phyloP scores from a whole-genome alignment of 1,140 invertebrate genomes.

The Bombus sylvicola region DNA sequence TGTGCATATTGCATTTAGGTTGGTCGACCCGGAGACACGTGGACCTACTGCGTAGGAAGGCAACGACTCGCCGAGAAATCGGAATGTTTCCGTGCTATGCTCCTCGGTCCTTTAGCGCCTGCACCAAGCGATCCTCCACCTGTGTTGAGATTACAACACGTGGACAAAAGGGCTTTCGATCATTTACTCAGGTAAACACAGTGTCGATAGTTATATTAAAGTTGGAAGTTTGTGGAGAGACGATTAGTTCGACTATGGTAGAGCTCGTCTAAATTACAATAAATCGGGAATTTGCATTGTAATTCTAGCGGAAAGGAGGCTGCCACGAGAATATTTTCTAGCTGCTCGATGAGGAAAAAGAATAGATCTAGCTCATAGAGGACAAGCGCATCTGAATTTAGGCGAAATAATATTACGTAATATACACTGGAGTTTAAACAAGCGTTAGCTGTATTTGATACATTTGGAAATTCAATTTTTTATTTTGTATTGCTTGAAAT shows the following conservation, averaged over 20 bases:
- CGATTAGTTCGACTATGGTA: not conserved
- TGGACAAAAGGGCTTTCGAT: conserved; percentile 88
- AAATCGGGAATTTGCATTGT: no score
- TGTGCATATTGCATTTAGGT: conserved; percentile 60
- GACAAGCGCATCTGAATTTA: no score
- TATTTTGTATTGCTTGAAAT: not conserved
- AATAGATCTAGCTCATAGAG: no score
- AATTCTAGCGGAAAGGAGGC: no score
- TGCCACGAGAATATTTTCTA: no score
- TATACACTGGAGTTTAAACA: no score
- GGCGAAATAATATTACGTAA: no score
- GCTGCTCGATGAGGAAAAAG: no score
- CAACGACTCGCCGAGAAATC: conserved; percentile 73
- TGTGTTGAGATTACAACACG: conserved; percentile 82
- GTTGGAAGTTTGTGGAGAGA: not conserved
- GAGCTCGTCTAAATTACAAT: no score
- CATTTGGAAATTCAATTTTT: not conserved
- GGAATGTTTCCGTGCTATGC: conserved; percentile 84
- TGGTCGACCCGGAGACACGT: conserved; percentile 77
- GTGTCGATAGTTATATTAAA: not conserved
- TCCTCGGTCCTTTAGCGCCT: conserved; percentile 82
- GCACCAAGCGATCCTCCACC: conserved; percentile 73
- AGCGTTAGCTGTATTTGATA: no score
- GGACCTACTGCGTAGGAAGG: conserved; percentile 76
- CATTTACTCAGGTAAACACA: conserved; percentile 84